Evolutionary conservation across 1,140 invertebrate species (phyloP).

Genomic region (Tetragnatha versicolor): DNA sequence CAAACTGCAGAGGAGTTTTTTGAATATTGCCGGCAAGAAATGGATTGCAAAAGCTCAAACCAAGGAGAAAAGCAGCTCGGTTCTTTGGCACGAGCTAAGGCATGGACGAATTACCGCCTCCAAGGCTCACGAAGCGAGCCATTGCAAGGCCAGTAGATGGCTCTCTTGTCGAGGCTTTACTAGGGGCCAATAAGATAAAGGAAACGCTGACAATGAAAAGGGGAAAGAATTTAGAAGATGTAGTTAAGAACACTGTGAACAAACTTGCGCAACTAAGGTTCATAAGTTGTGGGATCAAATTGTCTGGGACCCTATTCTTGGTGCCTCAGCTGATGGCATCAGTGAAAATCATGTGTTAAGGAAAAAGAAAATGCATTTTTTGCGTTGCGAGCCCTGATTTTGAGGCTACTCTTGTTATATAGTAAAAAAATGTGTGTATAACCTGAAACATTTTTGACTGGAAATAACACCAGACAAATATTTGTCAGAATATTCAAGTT

Average conservation of each 20-base stretch:
- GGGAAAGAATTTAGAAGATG: neutral
- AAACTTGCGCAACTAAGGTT: neutral
- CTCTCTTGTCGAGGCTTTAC: neutral
- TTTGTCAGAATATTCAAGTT: too few species aligned
- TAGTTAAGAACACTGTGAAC: neutral
- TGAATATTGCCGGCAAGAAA: too few species aligned
- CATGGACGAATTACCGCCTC: neutral
- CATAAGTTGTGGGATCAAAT: neutral
- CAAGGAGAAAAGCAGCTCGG: neutral
- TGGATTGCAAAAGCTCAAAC: too few species aligned
- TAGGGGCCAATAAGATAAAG: neutral
- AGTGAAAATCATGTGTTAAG: neutral
- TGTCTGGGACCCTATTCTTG: neutral
- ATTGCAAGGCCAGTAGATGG: neutral
- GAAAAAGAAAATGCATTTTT: neutral
- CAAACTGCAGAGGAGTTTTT: too few species aligned
- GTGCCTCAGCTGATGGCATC: neutral
- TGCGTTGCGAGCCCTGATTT: neutral
- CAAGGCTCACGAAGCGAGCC: neutral
- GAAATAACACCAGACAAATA: too few species aligned
- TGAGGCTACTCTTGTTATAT: neutral
- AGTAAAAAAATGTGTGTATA: too few species aligned
- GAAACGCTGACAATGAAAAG: neutral
- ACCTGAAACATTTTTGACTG: too few species aligned
- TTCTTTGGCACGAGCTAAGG: neutral